A percentile compares a stretch with the other conserved stretches of the same genome.
Conservation (phyloP, 2,888 invertebrate species). For the Punctoribates punctum region DNA sequence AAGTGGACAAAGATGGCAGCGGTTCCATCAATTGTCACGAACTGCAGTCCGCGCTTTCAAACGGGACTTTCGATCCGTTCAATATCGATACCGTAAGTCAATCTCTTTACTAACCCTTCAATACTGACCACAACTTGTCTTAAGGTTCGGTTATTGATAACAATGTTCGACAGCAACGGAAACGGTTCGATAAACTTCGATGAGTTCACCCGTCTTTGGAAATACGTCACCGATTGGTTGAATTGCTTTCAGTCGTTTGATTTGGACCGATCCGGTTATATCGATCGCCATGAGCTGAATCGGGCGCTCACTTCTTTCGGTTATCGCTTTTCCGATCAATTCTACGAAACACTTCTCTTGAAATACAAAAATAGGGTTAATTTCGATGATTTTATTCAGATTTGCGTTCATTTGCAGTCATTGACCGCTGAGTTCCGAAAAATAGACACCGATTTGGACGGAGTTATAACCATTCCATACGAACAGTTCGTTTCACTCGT, state of each 20-base stretch:
- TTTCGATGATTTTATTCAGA: slow-evolving; percentile 97
- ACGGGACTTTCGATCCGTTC: slow-evolving; percentile 36
- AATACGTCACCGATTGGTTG: slow-evolving; percentile 97
- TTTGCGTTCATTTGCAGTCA: slow-evolving; percentile 86
- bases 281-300: slow-evolving; percentile 82
- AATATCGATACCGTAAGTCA: neutral
- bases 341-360: slow-evolving; percentile 72
- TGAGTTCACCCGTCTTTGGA: slow-evolving; percentile 93
- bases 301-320: slow-evolving; percentile 85
- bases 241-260: slow-evolving; percentile 90
- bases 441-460: slow-evolving; percentile 12
- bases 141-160: slow-evolving; percentile 50
- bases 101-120: neutral
- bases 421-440: slow-evolving; percentile 51
- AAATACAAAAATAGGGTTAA: slow-evolving; percentile 91
- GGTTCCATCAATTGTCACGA: slow-evolving; percentile 13
- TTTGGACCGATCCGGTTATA: slow-evolving; percentile 73
- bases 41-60: slow-evolving; percentile 33
- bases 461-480: slow-evolving; percentile 2
- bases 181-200: slow-evolving; percentile 86
- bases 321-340: slow-evolving; percentile 68
- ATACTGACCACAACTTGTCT: neutral
- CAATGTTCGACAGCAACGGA: slow-evolving; percentile 84
- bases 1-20: slow-evolving; percentile 27
- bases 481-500: slow-evolving; percentile 17